Conservation (phyloP, 2,113 vertebrate species). For the Atherinomorus stipes region DNA sequence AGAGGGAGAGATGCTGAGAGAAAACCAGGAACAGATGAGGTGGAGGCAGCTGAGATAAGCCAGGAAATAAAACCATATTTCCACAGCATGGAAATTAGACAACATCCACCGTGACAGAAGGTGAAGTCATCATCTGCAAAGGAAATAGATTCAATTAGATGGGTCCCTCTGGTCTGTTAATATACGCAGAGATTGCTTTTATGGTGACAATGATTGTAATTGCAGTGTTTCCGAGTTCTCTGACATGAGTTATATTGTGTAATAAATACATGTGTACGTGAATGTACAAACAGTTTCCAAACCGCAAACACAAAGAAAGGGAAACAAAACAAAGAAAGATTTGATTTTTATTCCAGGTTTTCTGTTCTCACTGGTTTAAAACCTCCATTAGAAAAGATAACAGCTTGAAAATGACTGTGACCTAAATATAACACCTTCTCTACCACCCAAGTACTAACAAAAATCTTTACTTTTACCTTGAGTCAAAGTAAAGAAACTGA, state of each 20-base stretch:
- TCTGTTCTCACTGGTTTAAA: too few species aligned
- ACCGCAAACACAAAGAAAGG: neutral
- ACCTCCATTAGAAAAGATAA: too few species aligned
- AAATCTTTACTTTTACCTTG: too few species aligned
- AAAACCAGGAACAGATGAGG: conserved; percentile 66
- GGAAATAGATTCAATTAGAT: conserved; percentile 79
- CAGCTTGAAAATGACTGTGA: too few species aligned
- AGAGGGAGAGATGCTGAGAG: conserved; percentile 15
- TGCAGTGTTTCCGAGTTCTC: conserved; percentile 40
- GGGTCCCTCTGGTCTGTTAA: conserved; percentile 65
- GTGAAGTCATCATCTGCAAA: conserved; percentile 76
- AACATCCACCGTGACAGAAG: conserved; percentile 76
- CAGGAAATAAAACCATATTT: conserved; percentile 75
- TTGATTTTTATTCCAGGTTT: too few species aligned
- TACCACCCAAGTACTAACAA: too few species aligned
- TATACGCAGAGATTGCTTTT: conserved; percentile 71
- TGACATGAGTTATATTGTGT: conserved; percentile 66
- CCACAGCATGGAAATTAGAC: conserved; percentile 73
- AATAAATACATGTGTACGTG: conserved; percentile 7
- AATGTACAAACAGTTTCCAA: neutral
- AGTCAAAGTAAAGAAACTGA: too few species aligned
- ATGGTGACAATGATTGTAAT: conserved; percentile 73
- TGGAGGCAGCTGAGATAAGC: conserved; percentile 67
- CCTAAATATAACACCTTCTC: too few species aligned
- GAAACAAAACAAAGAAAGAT: too few species aligned